Conservation (phyloP, 1,140 invertebrate genomes). For the Meloidogyne exigua region DNA sequence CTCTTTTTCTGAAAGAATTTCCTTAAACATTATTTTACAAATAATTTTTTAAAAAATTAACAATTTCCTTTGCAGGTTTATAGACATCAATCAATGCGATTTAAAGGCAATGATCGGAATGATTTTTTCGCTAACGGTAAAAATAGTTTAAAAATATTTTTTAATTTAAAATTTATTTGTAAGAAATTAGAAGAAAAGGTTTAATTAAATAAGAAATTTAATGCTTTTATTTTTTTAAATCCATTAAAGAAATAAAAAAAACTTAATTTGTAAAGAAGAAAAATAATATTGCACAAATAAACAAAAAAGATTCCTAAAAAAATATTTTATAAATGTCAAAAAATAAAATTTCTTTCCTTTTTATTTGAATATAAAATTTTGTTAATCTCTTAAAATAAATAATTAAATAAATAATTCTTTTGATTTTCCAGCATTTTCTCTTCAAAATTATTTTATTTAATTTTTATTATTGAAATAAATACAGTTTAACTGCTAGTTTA, state of each 20-base stretch:
- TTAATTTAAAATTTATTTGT: background rate
- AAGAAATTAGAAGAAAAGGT: background rate
- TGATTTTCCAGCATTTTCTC: background rate
- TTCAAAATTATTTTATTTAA: too few relatives aligned
- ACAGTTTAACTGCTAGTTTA: too few relatives aligned
- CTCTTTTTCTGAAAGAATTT: too few relatives aligned
- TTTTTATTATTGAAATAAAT: too few relatives aligned
- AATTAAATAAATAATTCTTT: background rate
- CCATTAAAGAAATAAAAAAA: background rate
- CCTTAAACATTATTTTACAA: too few relatives aligned
- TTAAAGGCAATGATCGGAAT: constrained; percentile 28
- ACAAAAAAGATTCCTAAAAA: background rate
- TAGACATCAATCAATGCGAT: constrained; percentile 17
- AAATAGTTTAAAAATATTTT: background rate
- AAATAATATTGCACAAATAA: background rate
- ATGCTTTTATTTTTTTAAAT: background rate
- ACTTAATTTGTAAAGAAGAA: background rate
- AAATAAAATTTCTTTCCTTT: background rate
- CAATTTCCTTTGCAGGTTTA: constrained; percentile 1
- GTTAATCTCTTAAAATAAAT: too few relatives aligned
- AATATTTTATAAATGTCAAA: background rate
- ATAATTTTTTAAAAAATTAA: background rate
- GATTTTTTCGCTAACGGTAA: constrained; percentile 28
- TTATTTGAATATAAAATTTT: too few relatives aligned
- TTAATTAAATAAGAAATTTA: constrained; percentile 6